A percentile compares a stretch with the other conserved stretches of the same genome.
phyloP scores from a whole-genome alignment of 2,797 vertebrate genomes.

The Chelmon rostratus region DNA sequence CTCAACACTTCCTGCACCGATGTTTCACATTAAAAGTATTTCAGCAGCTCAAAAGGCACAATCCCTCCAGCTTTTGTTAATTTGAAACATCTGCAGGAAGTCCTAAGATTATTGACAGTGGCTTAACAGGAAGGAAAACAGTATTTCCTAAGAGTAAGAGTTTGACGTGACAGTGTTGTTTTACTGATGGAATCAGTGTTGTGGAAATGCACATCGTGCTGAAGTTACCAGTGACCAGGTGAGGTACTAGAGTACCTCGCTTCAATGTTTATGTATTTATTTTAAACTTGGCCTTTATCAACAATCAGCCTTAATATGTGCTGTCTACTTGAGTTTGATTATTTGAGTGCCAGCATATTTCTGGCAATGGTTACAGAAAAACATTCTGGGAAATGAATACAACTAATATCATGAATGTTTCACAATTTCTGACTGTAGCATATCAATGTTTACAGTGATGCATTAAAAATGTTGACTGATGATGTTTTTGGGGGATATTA shows the following conservation, averaged over 20 bases:
- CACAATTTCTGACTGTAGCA: neutral
- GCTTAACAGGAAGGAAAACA: neutral
- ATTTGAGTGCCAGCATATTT: neutral
- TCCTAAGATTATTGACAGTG: neutral
- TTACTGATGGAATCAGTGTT: too few relatives aligned
- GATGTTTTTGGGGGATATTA: neutral
- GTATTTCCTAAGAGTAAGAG: too few relatives aligned
- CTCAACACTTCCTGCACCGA: neutral
- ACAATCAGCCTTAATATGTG: neutral
- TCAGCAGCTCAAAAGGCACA: neutral
- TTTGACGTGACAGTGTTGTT: too few relatives aligned
- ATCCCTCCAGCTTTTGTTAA: neutral
- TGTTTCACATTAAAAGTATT: neutral
- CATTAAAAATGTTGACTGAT: neutral
- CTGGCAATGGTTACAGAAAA: neutral
- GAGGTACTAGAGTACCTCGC: neutral
- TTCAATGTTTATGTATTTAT: neutral
- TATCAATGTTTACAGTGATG: too few relatives aligned
- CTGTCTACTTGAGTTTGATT: neutral
- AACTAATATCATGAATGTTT: neutral
- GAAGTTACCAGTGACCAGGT: neutral
- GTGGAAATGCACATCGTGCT: neutral
- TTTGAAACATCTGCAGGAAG: neutral
- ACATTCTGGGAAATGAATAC: neutral
- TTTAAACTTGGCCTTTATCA: too few relatives aligned